These are phyloP conservation scores for Trachemys scripta DNA, from an alignment of 2,113 vertebrate genomes.

Conservation along the genomic window DNA sequence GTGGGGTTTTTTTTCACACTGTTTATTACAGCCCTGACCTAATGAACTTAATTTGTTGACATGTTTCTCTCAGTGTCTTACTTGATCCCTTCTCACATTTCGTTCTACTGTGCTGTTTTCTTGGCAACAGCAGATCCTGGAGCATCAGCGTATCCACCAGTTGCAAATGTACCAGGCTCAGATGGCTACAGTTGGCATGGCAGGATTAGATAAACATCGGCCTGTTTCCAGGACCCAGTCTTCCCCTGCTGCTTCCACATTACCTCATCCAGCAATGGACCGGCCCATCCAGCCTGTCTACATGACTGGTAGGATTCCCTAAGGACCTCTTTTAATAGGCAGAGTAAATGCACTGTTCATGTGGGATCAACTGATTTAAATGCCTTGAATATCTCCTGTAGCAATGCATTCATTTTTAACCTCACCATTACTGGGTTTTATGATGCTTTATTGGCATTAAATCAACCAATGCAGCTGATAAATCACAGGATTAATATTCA, in stretches of 20 bases:
- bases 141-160: conserved; percentile 73
- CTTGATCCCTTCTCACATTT: conserved; percentile 79
- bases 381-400: conserved; percentile 85
- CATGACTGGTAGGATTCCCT: conserved; percentile 83
- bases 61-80: conserved; percentile 75
- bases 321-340: conserved; percentile 81
- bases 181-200: conserved; percentile 80
- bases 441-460: conserved; percentile 84
- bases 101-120: conserved; percentile 80
- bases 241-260: conserved; percentile 75
- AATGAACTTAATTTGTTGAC: conserved; percentile 87
- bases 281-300: conserved; percentile 82
- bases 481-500: conserved; percentile 82
- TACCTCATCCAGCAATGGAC: conserved; percentile 80
- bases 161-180: conserved; percentile 78
- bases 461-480: conserved; percentile 81
- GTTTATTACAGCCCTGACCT: conserved; percentile 83
- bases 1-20: conserved; percentile 57
- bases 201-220: conserved; percentile 82
- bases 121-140: conserved; percentile 79
- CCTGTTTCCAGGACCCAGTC: conserved; percentile 77
- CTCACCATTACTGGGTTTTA: conserved; percentile 75
- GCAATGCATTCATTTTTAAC: conserved; percentile 75
- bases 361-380: conserved; percentile 90
- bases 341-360: conserved; percentile 82